These are phyloP conservation scores for Xenops minutus DNA, from an alignment of 2,797 vertebrate genomes.

Conservation along the genomic window DNA sequence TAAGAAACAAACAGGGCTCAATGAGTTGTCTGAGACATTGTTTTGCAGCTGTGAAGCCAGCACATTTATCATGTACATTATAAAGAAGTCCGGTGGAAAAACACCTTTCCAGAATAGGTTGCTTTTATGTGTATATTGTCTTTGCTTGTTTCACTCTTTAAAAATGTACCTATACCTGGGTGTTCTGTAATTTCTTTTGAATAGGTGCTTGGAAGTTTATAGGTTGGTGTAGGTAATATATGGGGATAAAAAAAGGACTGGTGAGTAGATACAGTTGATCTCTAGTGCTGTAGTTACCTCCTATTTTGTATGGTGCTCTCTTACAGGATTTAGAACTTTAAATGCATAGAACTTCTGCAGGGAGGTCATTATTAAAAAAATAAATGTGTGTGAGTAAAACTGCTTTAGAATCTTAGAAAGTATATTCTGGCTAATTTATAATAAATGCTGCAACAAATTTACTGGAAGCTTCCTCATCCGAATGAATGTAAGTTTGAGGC, in stretches of 20 bases:
- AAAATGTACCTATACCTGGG: neutral
- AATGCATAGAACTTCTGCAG: neutral
- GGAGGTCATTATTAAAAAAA: neutral
- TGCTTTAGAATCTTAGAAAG: neutral
- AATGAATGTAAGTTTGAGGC: neutral
- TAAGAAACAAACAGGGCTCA: neutral
- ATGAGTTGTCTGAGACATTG: neutral
- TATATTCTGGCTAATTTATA: neutral
- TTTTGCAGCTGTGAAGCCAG: neutral
- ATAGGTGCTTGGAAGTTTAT: neutral
- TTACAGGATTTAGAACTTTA: neutral
- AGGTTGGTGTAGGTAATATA: neutral
- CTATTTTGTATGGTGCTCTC: neutral
- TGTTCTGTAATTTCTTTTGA: neutral
- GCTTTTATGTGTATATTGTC: neutral
- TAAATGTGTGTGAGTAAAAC: neutral
- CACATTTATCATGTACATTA: neutral
- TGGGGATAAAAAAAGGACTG: accelerated
- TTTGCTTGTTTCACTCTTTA: neutral
- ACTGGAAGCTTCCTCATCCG: neutral
- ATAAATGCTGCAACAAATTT: neutral
- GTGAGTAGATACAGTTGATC: neutral
- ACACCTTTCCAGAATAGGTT: neutral
- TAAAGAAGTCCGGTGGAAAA: neutral
- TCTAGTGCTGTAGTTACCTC: neutral